Evolutionary conservation across 2,113 vertebrate species (phyloP), one percentile per base, ranked within the genome.

Genomic region (Trichomycterus rosablanca): DNA sequence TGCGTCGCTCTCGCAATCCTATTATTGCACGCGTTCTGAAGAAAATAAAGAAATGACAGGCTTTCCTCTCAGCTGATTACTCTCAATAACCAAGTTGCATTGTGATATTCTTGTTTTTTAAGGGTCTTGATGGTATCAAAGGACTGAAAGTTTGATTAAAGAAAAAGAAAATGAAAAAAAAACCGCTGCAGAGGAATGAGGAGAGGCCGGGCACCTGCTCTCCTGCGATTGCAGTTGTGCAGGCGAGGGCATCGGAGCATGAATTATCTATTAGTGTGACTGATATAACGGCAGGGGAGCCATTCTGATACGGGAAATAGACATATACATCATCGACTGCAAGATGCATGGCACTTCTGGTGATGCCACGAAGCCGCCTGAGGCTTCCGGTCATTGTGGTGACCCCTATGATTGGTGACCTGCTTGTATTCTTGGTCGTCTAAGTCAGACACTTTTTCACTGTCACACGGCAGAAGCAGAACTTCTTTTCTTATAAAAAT

Each of bases 1-100:
- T 42, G 15, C 26, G 51, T 26, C 46, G 26, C 37, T 46, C n/a
- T 40, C n/a, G 9, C 20, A 1, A 26, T 7, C 14, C 23, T 35
- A 37, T 51, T 66, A 49, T 75, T 63, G 76, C 49, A 53, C 34
- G 70, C 16, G 53, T 15, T 62, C 66, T 66, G 16, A 55, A 62
- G 65, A 73, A 81, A 78, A 80, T 74, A 45, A 59, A 64, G 70
- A 81, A 77, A 80, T 77, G 64, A 81, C 70, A 73, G 59, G 70
- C 69, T 72, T 68, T 58, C 76, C 76, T 75, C 73, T 59, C 40
- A 34, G 48, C 66, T 83, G 76, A 83, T 80, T 81, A 75, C 79
- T 76, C 75, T 76, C 71, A 76, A 45, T 54, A 63, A 60, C 71
- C 68, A 45, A 64, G 62, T 70, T 66, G 58, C 67, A 67, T 67